Base-by-base conservation (phyloP, 2,888 invertebrate genomes). In the Melieria omissa region DNA sequence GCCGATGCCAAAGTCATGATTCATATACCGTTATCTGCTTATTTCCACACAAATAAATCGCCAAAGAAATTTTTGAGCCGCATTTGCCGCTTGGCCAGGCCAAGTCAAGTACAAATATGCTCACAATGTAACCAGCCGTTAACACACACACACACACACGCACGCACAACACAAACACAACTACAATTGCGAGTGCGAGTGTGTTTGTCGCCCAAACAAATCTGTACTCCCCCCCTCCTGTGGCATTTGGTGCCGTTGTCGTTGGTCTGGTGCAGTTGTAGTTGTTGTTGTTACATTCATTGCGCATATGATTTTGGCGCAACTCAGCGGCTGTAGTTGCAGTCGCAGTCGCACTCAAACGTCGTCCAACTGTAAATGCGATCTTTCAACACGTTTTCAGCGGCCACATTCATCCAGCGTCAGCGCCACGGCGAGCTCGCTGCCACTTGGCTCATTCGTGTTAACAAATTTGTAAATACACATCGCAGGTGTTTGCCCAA, bases 1-100 rank as follows among this genome's bases (percentile, higher is more conserved):
- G 83, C 79, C 80, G 83, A 81, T 85, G 83, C 81, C 84, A 83
- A 81, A 82, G 84, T 84, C 85, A 84, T 86, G 86, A 85, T 84
- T 85, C 85, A 85, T 83, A 79, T 85, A 82, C 86, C 85, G 86
- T 85, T 86, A 85, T 80, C 78, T 84, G 81, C 42, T 45, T 78
- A 83, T 82, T 80, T 80, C 80, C 81, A 81, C 80, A 80, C 82
- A 81, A 79, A 81, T 76, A 81, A 81, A 81, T 78, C 29, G 12
- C n/a, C 46, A 47, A 45, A 62, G 47, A 14, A 45, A 62, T n/a
- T 46, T 62, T 14, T 46, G 29, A 29, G 29, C 29, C 29, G 29
- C 29, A 29, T 29, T 29, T 3, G 29, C 29, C 29, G 29, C 29
- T 29, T 29, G 29, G 29, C 29, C 29, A 29, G 29, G 29, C 29